Evolutionary conservation across 2,888 invertebrate genomes (phyloP).

Genomic region (Teleogryllus oceanicus): DNA sequence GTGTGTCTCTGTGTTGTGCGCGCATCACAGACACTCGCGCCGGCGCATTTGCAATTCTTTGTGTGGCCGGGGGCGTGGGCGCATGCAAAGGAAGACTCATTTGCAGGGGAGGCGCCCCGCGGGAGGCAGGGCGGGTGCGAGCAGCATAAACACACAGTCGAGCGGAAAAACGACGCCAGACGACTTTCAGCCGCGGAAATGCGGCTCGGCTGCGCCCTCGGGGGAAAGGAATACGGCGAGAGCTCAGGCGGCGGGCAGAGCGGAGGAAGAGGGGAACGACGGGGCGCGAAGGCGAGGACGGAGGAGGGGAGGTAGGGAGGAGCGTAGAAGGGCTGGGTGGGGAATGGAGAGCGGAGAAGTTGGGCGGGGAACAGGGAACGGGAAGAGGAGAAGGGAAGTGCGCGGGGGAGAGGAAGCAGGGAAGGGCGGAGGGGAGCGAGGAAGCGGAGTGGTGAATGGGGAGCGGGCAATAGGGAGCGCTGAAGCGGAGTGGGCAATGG

Average conservation of each 20-base stretch:
- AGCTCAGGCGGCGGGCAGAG: no score
- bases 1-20: slow-evolving; percentile 1
- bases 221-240: no score
- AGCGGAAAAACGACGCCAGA: not conserved
- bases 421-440: not conserved
- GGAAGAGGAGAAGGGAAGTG: no score
- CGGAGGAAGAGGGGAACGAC: no score
- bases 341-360: not conserved
- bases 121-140: not conserved
- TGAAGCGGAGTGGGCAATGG: no score
- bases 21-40: slow-evolving; percentile 7
- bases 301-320: no score
- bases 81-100: slow-evolving; percentile 7
- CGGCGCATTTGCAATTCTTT: slow-evolving; percentile 31
- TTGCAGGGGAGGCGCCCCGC: not conserved
- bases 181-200: no score
- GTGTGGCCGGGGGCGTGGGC: slow-evolving; percentile 21
- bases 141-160: not conserved
- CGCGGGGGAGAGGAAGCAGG: not conserved
- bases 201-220: no score
- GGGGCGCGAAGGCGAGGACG: no score
- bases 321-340: not conserved
- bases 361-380: no score
- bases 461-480: no score
- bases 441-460: no score